phyloP scores from a whole-genome alignment of 2,113 vertebrate genomes.

The Oreochromis aureus region DNA sequence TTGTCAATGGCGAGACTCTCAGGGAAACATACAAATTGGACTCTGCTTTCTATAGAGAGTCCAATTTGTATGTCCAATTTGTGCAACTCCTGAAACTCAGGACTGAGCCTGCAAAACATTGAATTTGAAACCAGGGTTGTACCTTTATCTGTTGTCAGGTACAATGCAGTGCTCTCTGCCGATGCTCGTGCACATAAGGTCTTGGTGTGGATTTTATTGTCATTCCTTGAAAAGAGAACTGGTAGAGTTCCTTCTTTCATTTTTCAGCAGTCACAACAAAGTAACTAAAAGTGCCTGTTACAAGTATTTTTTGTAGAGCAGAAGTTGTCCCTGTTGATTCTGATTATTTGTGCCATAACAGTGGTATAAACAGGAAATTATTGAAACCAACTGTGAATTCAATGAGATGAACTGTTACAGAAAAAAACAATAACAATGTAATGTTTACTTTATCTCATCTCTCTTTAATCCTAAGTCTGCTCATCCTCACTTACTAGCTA shows the following conservation, averaged over 20 bases:
- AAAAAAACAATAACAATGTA: neutral
- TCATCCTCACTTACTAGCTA: neutral
- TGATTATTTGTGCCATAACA: neutral
- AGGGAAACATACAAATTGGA: neutral
- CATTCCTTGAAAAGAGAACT: neutral
- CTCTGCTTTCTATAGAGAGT: neutral
- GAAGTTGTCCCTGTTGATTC: neutral
- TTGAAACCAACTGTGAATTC: neutral
- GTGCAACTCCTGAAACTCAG: rapidly evolving
- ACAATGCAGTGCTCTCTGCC: neutral
- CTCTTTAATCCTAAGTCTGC: neutral
- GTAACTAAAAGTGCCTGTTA: neutral
- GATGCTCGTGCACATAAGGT: neutral
- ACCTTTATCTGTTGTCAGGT: neutral
- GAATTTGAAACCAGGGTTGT: neutral
- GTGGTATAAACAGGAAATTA: neutral
- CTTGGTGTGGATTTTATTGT: neutral
- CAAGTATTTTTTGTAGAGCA: neutral
- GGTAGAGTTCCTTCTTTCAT: neutral
- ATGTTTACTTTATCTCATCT: neutral
- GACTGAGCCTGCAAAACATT: neutral
- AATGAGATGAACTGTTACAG: neutral
- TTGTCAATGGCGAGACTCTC: neutral
- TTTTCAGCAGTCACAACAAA: neutral
- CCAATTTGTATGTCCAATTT: no score